Conservation (phyloP, 2,113 vertebrate species). For the Pachyramphus minor region DNA sequence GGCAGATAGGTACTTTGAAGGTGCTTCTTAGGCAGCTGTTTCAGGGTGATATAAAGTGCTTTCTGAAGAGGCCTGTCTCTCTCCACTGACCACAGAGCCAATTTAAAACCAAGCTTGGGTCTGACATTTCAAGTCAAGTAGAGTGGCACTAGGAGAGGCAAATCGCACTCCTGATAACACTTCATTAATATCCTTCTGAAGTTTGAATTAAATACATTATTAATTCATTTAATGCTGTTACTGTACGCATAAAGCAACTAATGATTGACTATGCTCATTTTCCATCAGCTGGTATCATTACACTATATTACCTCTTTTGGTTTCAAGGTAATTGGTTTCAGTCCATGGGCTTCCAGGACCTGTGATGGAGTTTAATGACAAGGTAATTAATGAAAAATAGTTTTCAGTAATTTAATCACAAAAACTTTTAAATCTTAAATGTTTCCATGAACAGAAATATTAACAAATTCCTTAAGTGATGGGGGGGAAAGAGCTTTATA, state of each 20-base stretch:
- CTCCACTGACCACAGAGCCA: neutral
- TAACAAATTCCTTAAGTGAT: neutral
- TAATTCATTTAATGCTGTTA: neutral
- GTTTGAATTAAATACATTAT: neutral
- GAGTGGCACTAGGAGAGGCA: neutral
- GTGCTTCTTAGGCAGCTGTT: neutral
- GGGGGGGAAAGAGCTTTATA: neutral
- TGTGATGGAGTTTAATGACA: conserved; percentile 59
- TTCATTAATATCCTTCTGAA: neutral
- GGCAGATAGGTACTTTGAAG: neutral
- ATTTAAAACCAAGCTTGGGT: neutral
- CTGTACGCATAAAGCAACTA: neutral
- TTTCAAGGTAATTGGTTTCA: conserved; percentile 89
- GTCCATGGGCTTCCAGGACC: conserved; percentile 94
- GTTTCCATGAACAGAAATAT: neutral
- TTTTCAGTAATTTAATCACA: neutral
- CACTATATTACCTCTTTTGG: conserved; percentile 90
- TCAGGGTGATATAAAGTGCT: neutral
- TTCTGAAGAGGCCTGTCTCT: neutral
- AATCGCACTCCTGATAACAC: neutral
- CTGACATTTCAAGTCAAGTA: neutral
- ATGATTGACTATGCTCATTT: neutral
- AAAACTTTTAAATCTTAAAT: neutral
- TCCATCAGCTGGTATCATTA: neutral
- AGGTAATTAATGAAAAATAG: neutral